Evolutionary conservation across 2,113 vertebrate species (phyloP).

Genomic region (Elephas maximus): DNA sequence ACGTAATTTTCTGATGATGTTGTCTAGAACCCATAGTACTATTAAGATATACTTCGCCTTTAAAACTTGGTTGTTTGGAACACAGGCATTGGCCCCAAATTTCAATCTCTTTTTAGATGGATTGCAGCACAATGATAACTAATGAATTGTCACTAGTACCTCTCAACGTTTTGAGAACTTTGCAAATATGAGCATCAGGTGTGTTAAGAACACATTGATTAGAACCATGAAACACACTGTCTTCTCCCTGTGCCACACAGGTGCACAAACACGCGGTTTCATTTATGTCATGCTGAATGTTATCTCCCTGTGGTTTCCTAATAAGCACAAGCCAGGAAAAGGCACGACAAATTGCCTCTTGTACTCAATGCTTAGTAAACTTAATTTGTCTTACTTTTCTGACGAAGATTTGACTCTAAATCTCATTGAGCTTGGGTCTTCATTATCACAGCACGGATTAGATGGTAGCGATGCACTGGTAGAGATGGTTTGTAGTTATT

Average conservation of each 20-base stretch:
- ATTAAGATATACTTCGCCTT: not conserved
- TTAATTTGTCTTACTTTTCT: constrained; percentile 76
- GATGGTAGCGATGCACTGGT: constrained; percentile 66
- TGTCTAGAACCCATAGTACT: not conserved
- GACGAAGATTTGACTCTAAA: constrained; percentile 74
- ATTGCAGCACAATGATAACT: not conserved
- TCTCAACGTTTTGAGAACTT: not conserved
- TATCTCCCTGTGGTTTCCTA: constrained; percentile 80
- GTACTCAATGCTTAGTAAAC: constrained; percentile 51
- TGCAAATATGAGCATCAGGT: not conserved
- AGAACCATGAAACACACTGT: constrained; percentile 57
- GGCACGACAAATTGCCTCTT: constrained; percentile 71
- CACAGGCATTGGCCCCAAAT: not conserved
- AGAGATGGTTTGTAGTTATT: constrained; percentile 8
- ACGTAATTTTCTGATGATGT: not conserved
- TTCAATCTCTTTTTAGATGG: not conserved
- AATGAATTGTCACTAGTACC: not conserved
- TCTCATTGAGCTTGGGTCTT: constrained; percentile 52
- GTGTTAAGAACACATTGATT: not conserved
- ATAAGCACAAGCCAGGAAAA: constrained; percentile 74
- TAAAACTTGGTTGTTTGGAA: not conserved
- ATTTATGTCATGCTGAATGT: constrained; percentile 65
- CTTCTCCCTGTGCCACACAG: constrained; percentile 58
- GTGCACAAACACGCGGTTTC: constrained; percentile 58
- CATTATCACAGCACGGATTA: not conserved